These are phyloP conservation scores for Dermochelys coriacea DNA, from an alignment of 2,797 vertebrate genomes.

Conservation along the genomic window DNA sequence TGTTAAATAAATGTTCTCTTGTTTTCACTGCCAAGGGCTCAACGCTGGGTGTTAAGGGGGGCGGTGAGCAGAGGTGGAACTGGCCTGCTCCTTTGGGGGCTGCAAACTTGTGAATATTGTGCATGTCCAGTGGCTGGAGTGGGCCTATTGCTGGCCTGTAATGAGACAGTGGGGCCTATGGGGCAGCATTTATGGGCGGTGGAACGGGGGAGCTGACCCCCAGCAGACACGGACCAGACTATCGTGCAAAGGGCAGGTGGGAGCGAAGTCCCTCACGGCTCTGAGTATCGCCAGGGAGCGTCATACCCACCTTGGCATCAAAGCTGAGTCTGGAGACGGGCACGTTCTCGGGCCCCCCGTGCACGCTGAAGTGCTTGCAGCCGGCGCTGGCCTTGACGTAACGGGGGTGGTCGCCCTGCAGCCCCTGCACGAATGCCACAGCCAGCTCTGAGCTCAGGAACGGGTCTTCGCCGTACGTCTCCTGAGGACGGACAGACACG, in stretches of 20 bases:
- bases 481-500: neutral
- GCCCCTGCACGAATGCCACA: conserved; percentile 71
- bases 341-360: conserved; percentile 76
- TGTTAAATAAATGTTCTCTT: no score
- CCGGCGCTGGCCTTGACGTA: conserved; percentile 74
- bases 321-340: conserved; percentile 73
- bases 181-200: no score
- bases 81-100: no score
- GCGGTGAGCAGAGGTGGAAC: no score
- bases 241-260: neutral
- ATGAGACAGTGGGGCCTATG: neutral
- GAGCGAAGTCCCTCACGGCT: no score
- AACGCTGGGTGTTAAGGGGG: no score
- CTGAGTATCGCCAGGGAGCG: neutral
- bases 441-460: conserved; percentile 73
- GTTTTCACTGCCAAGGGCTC: rapidly evolving
- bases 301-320: conserved; percentile 57
- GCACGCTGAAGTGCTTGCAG: conserved; percentile 79
- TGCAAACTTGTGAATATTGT: neutral
- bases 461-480: conserved; percentile 78
- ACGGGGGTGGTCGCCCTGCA: conserved; percentile 77
- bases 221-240: rapidly evolving
- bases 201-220: no score
- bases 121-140: neutral
- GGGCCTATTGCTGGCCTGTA: no score